These are phyloP conservation scores for Mus pahari DNA, from an alignment of 2,113 vertebrate species.

Conservation along the genomic window DNA sequence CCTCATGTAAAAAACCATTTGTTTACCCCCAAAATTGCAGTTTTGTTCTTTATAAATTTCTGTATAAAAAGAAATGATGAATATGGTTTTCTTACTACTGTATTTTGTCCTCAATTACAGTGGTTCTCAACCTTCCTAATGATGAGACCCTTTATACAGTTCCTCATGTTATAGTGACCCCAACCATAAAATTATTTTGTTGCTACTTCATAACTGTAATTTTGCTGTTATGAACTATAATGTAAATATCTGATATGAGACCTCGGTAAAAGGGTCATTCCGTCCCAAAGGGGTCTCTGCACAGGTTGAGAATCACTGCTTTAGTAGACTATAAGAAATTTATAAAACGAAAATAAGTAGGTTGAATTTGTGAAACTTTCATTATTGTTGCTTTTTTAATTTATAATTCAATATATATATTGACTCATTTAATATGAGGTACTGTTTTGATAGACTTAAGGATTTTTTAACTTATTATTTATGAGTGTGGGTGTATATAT, in stretches of 20 bases:
- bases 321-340: conserved; percentile 1
- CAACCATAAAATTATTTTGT: neutral
- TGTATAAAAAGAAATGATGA: conserved; percentile 38
- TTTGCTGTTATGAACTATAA: neutral
- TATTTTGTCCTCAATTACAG: neutral
- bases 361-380: conserved; percentile 15
- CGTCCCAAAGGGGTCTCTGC: neutral
- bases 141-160: neutral
- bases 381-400: conserved; percentile 34
- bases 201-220: neutral
- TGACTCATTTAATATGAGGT: conserved; percentile 45
- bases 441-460: neutral
- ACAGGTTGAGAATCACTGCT: neutral
- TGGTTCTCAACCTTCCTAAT: neutral
- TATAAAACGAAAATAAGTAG: neutral
- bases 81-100: neutral
- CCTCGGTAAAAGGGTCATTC: neutral
- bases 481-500: neutral
- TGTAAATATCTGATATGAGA: neutral
- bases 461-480: neutral
- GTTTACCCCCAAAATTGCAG: conserved; percentile 81
- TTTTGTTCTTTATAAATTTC: conserved; percentile 71
- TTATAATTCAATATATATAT: neutral
- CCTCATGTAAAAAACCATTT: conserved; percentile 47
- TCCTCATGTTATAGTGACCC: neutral